phyloP scores from a whole-genome alignment of 2,888 invertebrate species.

The Thereva unica region DNA sequence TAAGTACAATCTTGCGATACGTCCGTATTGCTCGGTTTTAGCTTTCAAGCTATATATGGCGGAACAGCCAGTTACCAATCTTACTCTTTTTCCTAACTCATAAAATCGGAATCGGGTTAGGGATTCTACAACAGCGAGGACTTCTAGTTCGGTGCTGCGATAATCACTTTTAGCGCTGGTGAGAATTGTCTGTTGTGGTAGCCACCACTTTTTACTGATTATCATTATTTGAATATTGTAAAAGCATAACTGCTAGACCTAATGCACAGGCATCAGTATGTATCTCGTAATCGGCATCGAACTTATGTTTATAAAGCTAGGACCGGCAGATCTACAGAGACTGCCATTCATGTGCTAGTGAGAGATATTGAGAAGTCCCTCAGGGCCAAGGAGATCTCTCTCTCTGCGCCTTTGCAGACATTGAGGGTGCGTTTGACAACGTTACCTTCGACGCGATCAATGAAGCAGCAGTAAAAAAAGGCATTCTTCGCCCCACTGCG shows the following conservation, averaged over 20 bases:
- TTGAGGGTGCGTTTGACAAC: too few relatives aligned
- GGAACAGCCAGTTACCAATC: constrained; percentile 17
- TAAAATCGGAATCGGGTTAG: constrained; percentile 43
- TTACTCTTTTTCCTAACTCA: constrained; percentile 42
- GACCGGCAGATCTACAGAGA: constrained; percentile 45
- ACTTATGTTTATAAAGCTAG: constrained; percentile 45
- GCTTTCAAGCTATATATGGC: constrained; percentile 5
- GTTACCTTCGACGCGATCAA: too few relatives aligned
- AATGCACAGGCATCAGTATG: too few relatives aligned
- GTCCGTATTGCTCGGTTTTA: constrained; percentile 34
- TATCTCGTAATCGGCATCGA: constrained; percentile 32
- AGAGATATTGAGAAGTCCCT: too few relatives aligned
- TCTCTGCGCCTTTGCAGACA: too few relatives aligned
- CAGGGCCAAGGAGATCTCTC: too few relatives aligned
- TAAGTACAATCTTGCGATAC: constrained; percentile 44
- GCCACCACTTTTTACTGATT: neutral
- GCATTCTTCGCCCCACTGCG: too few relatives aligned
- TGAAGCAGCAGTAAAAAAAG: too few relatives aligned
- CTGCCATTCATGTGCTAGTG: too few relatives aligned
- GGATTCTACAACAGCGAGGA: constrained; percentile 38
- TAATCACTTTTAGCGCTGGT: constrained; percentile 35
- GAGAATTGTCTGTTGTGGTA: constrained; percentile 20
- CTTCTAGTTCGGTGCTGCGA: constrained; percentile 29
- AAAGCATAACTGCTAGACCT: too few relatives aligned
- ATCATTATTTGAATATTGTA: constrained; percentile 35